phyloP scores from a whole-genome alignment of 2,113 vertebrate species.

The Chinchilla lanigera region DNA sequence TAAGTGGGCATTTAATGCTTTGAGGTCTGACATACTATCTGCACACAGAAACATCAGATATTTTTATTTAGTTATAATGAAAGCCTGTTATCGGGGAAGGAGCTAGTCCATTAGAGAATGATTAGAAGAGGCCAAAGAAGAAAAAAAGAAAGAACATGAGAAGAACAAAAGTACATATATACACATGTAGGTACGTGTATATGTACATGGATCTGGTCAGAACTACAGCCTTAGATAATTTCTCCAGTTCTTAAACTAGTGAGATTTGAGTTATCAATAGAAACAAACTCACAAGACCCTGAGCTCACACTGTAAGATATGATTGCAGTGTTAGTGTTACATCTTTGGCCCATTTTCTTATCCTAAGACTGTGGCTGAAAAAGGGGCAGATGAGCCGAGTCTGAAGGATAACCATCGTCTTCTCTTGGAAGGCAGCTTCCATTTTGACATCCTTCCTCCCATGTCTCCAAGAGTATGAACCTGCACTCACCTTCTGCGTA shows the following conservation, averaged over 20 bases:
- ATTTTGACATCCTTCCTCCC: conserved; percentile 90
- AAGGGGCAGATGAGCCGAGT: conserved; percentile 90
- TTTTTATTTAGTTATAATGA: neutral
- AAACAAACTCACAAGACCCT: neutral
- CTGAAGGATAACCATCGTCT: conserved; percentile 90
- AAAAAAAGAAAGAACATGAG: neutral
- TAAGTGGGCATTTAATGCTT: neutral
- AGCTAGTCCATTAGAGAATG: neutral
- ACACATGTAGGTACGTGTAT: neutral
- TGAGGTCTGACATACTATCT: neutral
- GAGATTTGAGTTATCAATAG: neutral
- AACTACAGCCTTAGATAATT: neutral
- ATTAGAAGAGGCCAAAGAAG: neutral
- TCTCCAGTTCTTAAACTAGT: neutral
- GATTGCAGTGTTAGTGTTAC: conserved; percentile 88
- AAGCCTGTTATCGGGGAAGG: neutral
- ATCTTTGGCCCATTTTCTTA: conserved; percentile 91
- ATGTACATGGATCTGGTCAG: neutral
- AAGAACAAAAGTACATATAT: neutral
- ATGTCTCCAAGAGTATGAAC: conserved; percentile 56
- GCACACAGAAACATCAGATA: neutral
- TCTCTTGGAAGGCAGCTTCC: conserved; percentile 92
- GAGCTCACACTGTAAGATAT: conserved; percentile 88
- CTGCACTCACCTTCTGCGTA: neutral
- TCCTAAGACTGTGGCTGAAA: conserved; percentile 91